These are phyloP conservation scores for Erannis defoliaria DNA, from an alignment of 2,888 invertebrate genomes.

Conservation along the genomic window DNA sequence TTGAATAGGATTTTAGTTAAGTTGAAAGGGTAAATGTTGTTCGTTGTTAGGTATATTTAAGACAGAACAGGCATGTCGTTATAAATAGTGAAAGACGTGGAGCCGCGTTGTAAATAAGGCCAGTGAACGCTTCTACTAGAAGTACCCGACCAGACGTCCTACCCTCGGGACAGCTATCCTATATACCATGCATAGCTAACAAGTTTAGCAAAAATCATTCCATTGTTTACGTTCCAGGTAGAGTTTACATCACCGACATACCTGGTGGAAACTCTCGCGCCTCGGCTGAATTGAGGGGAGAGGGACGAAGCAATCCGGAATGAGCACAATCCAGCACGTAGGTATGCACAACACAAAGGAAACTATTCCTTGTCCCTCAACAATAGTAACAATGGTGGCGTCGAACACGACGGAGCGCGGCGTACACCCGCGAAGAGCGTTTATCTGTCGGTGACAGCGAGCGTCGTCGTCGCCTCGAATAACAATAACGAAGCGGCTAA, in stretches of 20 bases:
- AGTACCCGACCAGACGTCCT: too few relatives aligned
- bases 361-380: conserved; percentile 59
- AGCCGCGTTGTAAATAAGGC: conserved; percentile 55
- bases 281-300: conserved; percentile 44
- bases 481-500: conserved; percentile 75
- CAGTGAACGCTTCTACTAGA: conserved; percentile 61
- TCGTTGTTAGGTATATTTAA: not conserved
- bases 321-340: conserved; percentile 59
- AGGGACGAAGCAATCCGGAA: conserved; percentile 62
- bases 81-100: conserved; percentile 16
- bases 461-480: conserved; percentile 63
- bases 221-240: conserved; percentile 66
- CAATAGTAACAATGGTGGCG: conserved; percentile 58
- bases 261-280: conserved; percentile 59
- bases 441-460: conserved; percentile 72
- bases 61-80: not conserved
- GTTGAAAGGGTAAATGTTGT: not conserved
- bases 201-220: conserved; percentile 55
- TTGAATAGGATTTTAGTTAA: conserved; percentile 20
- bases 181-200: conserved; percentile 48
- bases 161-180: conserved; percentile 52
- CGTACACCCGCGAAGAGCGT: conserved; percentile 61
- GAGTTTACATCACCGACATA: conserved; percentile 62
- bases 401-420: conserved; percentile 54
- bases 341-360: conserved; percentile 61